These are phyloP conservation scores for Subacronicta megacephala DNA, from an alignment of 2,888 invertebrate species.

Conservation along the genomic window DNA sequence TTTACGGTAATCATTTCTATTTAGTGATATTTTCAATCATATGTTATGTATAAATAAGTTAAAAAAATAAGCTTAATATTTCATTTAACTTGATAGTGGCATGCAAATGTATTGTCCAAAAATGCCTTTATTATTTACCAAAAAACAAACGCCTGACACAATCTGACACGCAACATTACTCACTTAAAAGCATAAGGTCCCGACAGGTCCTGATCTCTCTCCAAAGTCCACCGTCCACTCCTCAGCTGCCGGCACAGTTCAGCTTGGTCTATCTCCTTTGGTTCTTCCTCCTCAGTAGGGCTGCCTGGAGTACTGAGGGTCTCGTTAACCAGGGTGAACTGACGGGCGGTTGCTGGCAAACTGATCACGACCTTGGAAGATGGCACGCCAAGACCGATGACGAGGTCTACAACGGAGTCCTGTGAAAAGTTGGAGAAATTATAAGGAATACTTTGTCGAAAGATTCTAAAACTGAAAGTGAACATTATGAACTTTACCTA, in stretches of 20 bases:
- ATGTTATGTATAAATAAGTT: too few species aligned
- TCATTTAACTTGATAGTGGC: too few species aligned
- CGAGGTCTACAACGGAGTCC: constrained; percentile 94
- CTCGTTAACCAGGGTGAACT: constrained; percentile 91
- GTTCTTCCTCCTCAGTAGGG: constrained; percentile 89
- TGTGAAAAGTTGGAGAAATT: constrained; percentile 58
- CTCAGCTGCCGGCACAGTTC: constrained; percentile 90
- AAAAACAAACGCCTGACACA: constrained; percentile 21
- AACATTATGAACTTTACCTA: too few species aligned
- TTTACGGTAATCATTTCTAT: too few species aligned
- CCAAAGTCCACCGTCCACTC: constrained; percentile 92
- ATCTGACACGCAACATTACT: constrained; percentile 49
- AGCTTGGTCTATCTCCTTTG: constrained; percentile 88
- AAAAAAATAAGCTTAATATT: too few species aligned
- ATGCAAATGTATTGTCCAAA: too few species aligned
- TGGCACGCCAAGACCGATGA: constrained; percentile 92
- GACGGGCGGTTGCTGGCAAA: constrained; percentile 92
- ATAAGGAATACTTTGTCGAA: too few species aligned
- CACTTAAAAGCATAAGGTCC: constrained; percentile 93
- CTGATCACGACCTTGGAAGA: constrained; percentile 92
- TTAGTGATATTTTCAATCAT: too few species aligned
- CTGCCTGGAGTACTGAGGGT: constrained; percentile 92
- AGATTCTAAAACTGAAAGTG: too few species aligned
- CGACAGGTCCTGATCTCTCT: constrained; percentile 94
- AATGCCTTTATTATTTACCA: neutral